phyloP scores from a whole-genome alignment of 2,113 vertebrate species.

The Gadus macrocephalus region DNA sequence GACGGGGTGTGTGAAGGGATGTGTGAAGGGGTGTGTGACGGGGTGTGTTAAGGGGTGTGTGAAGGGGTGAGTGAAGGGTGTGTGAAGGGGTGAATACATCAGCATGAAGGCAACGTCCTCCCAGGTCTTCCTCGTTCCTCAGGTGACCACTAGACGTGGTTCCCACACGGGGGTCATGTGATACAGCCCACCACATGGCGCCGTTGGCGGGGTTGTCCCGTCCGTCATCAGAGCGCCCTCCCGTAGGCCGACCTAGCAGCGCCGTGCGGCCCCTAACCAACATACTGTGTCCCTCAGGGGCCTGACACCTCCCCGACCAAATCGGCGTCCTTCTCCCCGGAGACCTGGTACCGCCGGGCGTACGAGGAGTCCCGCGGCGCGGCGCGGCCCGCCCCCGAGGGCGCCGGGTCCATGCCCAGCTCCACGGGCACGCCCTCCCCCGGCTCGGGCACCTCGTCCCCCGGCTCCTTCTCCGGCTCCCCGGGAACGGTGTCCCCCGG shows the following conservation, averaged over 20 bases:
- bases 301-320: conserved; percentile 87
- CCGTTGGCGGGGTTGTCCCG: too few species aligned
- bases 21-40: too few species aligned
- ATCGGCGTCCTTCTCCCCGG: conserved; percentile 85
- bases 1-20: too few species aligned
- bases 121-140: too few species aligned
- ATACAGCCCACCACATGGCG: too few species aligned
- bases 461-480: conserved; percentile 88
- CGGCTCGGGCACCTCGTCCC: conserved; percentile 92
- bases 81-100: too few species aligned
- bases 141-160: too few species aligned
- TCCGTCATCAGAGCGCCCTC: too few species aligned
- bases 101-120: too few species aligned
- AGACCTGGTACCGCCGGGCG: conserved; percentile 91
- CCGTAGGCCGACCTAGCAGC: not conserved
- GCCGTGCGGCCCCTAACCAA: not conserved
- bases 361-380: conserved; percentile 86
- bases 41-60: too few species aligned
- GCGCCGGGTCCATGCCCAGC: conserved; percentile 89
- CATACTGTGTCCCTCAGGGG: conserved; percentile 66
- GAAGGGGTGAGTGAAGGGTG: too few species aligned
- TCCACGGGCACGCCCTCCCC: conserved; percentile 92
- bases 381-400: conserved; percentile 85
- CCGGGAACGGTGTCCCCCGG: conserved; percentile 89
- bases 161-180: too few species aligned